Percentiles rank a stretch among this genome's conserved stretches.
Conservation (phyloP, 37 sponge, comb jelly and placozoan species). For the Mnemiopsis leidyi region DNA sequence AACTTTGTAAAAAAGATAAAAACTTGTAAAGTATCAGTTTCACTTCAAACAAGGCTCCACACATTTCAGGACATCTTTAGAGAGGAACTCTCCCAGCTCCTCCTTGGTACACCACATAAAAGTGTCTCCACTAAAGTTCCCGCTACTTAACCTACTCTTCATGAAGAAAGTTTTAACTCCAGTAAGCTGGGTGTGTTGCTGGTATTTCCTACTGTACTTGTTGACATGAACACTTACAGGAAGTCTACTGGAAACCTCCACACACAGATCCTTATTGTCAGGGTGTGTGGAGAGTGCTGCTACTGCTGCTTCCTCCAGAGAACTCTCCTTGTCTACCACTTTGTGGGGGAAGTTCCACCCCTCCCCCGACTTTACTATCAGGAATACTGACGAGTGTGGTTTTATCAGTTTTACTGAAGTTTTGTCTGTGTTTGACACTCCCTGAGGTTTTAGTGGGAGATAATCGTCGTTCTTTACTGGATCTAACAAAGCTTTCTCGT, state of each 20-base stretch:
- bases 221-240: constrained; percentile 45
- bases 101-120: constrained; percentile 48
- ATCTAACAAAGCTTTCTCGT: background rate
- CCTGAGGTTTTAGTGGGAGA: background rate
- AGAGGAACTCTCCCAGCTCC: background rate
- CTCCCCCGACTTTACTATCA: background rate
- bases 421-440: background rate
- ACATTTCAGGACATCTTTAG: background rate
- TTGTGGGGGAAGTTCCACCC: constrained; percentile 20
- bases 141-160: background rate
- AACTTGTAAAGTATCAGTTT: background rate
- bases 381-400: background rate
- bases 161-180: constrained; percentile 53
- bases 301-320: background rate
- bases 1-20: no score
- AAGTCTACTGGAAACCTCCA: background rate
- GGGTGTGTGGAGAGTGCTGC: background rate
- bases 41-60: constrained; percentile 50
- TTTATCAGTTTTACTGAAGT: background rate
- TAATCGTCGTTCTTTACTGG: background rate
- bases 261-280: background rate
- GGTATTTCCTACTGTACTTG: constrained; percentile 47
- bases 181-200: background rate
- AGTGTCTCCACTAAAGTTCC: background rate
- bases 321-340: background rate